Conservation (phyloP, 2,888 invertebrate species). For the Himalopsyche tibetana region DNA sequence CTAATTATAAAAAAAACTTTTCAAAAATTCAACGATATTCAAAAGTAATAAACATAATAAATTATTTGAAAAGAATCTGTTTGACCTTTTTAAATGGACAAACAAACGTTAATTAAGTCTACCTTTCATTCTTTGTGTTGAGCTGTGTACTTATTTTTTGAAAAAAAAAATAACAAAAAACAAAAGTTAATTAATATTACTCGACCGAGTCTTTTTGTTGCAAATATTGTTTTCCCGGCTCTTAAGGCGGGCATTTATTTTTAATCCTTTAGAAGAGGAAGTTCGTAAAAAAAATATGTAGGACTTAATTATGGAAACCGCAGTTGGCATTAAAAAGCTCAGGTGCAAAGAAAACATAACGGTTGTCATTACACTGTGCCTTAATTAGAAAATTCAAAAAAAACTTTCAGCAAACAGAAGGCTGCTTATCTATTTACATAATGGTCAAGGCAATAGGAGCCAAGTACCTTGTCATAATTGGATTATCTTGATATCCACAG, state of each 20-base stretch:
- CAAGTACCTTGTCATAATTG: not conserved
- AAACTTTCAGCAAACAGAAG: not conserved
- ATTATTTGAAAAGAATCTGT: too few species aligned
- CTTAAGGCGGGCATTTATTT: not conserved
- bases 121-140: too few species aligned
- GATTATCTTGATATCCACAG: not conserved
- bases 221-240: slow-evolving; percentile 20
- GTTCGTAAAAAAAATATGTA: slow-evolving; percentile 21
- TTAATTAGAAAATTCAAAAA: slow-evolving; percentile 30
- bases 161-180: too few species aligned
- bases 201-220: not conserved
- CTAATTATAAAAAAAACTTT: too few species aligned
- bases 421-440: not conserved
- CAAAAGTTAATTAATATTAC: not conserved
- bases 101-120: too few species aligned
- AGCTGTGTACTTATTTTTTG: too few species aligned
- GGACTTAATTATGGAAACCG: not conserved
- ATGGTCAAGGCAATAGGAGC: not conserved
- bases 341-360: slow-evolving; percentile 20
- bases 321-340: slow-evolving; percentile 23
- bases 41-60: too few species aligned
- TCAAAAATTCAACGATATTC: too few species aligned
- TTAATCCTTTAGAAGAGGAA: not conserved
- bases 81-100: too few species aligned
- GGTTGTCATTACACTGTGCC: not conserved